Evolutionary conservation across 2,888 invertebrate genomes (phyloP), one percentile per base, ranked within the genome.

Genomic region (Folsomia manolachei): DNA sequence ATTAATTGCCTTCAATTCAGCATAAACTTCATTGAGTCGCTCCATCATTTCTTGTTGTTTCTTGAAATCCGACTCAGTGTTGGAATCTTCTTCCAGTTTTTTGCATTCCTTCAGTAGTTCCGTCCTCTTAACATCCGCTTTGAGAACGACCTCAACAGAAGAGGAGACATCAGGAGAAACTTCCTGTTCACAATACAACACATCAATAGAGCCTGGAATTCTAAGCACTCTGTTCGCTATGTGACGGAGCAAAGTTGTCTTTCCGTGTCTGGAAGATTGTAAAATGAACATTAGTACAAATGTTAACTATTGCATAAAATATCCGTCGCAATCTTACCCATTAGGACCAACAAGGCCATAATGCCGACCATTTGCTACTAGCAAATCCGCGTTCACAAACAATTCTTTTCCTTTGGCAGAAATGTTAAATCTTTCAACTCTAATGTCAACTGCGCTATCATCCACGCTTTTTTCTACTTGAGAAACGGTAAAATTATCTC

Each of bases 271-370:
- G 82, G 27, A 82, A 82, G 51, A 39, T 23, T 60, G 69, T 27
- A 64, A 69, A 69, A 75, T 63, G 51, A 19, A 73, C 25, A 63
- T 61, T 23, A 24, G 27, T 60, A 56, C 56, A 39, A 71, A 25
- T 19, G 53, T 70, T 25, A 69, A n/a, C n/a, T n/a, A n/a, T n/a
- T n/a, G n/a, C n/a, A n/a, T n/a, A n/a, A n/a, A n/a, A n/a, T n/a
- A n/a, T n/a, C n/a, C n/a, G n/a, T n/a, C n/a, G n/a, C n/a, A n/a
- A n/a, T n/a, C n/a, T 83, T 84, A 91, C 90, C 95, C 99, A 84
- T 99, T 99, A 0, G 99, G 99, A 25, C 99, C 99, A 1, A 99
- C 98, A 2, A 99, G 87, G 82, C 99, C 99, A 84, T 99, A 99
- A 81, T 95, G 89, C 63, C 98, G 88, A 0, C 97, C 95, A 82